Evolutionary conservation across 2,797 vertebrate species (phyloP).

Genomic region (Sebastes melanostomus): DNA sequence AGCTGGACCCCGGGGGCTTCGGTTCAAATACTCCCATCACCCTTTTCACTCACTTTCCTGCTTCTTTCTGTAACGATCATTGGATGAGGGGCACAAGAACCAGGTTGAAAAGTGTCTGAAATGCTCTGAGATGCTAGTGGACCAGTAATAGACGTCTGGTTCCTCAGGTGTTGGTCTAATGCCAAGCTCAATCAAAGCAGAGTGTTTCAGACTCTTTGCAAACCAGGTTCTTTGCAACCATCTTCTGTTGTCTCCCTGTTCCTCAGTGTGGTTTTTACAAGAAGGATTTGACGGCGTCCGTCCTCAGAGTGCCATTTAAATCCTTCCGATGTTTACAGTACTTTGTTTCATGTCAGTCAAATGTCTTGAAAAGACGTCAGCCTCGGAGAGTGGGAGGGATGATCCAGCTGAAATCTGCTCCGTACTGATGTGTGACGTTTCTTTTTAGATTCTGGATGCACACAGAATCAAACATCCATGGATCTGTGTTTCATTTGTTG

Average conservation of each 20-base stretch:
- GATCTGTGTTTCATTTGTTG: conserved; percentile 23
- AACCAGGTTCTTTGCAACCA: conserved; percentile 22
- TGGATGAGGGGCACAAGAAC: conserved; percentile 40
- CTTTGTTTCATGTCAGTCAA: conserved; percentile 61
- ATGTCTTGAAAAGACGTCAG: conserved; percentile 52
- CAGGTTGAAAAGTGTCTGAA: conserved; percentile 50
- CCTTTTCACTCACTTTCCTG: conserved; percentile 42
- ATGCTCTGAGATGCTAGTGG: conserved; percentile 9
- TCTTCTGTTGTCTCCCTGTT: conserved; percentile 29
- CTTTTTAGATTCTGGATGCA: conserved; percentile 9
- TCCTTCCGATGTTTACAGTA: conserved; percentile 73
- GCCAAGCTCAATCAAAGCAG: conserved; percentile 27
- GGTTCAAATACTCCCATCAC: conserved; percentile 42
- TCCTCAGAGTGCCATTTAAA: conserved; percentile 71
- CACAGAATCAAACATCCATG: conserved; percentile 10
- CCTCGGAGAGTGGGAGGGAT: conserved; percentile 10
- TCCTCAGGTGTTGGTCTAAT: conserved; percentile 28
- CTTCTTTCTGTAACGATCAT: conserved; percentile 44
- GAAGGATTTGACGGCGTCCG: conserved; percentile 72
- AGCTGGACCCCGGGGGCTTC: conserved; percentile 42
- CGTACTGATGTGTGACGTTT: conserved; percentile 20
- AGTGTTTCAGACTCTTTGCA: conserved; percentile 57
- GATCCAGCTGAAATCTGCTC: conserved; percentile 35
- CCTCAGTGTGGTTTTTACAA: conserved; percentile 58
- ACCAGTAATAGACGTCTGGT: conserved; percentile 2